Evolutionary conservation across 2,113 vertebrate species (phyloP).

Genomic region (Menura novaehollandiae): DNA sequence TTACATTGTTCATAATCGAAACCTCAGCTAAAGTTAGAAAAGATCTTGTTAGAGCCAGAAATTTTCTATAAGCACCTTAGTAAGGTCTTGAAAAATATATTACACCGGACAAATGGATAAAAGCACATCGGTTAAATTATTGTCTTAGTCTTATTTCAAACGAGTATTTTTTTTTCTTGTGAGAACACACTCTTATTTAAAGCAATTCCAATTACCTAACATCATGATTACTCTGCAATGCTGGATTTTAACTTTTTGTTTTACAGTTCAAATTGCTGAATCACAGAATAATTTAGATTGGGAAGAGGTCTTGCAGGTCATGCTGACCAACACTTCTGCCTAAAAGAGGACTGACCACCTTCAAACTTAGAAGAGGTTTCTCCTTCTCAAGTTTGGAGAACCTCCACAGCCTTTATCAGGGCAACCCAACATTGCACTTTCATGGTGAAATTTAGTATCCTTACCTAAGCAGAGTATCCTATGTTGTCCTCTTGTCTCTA

Average conservation of each 20-base stretch:
- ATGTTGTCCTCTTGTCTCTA: background rate
- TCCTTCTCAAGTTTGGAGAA: background rate
- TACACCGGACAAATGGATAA: background rate
- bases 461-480: background rate
- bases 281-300: background rate
- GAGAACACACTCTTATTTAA: background rate
- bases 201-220: background rate
- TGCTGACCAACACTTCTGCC: background rate
- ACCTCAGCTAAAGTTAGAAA: background rate
- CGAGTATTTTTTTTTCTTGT: background rate
- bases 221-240: background rate
- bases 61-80: background rate
- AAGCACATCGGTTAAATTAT: background rate
- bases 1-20: background rate
- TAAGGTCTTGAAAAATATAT: background rate
- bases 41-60: background rate
- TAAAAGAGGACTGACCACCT: background rate
- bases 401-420: background rate
- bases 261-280: background rate
- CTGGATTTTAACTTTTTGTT: background rate
- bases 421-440: rapidly evolving
- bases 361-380: background rate
- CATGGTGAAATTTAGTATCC: background rate
- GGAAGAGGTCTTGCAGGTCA: background rate
- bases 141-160: background rate